These are phyloP conservation scores for Allobates femoralis DNA, from an alignment of 2,797 vertebrate species.

Conservation along the genomic window DNA sequence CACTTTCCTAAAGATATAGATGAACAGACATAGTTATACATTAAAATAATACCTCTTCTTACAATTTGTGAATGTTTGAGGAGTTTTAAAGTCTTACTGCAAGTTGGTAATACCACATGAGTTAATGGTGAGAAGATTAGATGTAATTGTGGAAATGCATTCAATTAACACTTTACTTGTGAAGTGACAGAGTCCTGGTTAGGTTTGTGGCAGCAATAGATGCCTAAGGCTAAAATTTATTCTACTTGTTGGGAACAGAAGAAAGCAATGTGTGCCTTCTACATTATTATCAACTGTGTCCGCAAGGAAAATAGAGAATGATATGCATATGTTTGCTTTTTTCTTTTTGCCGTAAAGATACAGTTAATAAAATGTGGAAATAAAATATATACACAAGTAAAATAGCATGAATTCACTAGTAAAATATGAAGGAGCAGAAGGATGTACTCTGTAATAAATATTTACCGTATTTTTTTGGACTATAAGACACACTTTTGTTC, in stretches of 20 bases:
- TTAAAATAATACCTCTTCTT: not conserved
- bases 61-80: conserved; percentile 1
- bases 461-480: not conserved
- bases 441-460: too few species aligned
- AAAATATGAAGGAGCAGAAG: not conserved
- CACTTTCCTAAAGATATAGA: conserved; percentile 22
- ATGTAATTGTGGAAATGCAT: conserved; percentile 51
- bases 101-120: not conserved
- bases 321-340: not conserved
- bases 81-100: not conserved
- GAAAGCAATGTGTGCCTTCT: conserved; percentile 6
- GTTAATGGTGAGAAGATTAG: conserved; percentile 42
- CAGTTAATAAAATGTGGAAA: not conserved
- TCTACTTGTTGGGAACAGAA: conserved; percentile 11
- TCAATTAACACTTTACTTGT: conserved; percentile 51
- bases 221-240: conserved; percentile 35
- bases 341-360: not conserved
- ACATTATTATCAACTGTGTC: conserved; percentile 11
- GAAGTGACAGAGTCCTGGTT: conserved; percentile 43
- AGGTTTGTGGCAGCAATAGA: conserved; percentile 21
- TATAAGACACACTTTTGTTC: too few species aligned
- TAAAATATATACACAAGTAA: not conserved
- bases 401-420: not conserved
- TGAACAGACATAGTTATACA: not conserved
- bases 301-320: not conserved